These are phyloP conservation scores for Platysteira castanea DNA, from an alignment of 2,113 vertebrate species.

Conservation along the genomic window DNA sequence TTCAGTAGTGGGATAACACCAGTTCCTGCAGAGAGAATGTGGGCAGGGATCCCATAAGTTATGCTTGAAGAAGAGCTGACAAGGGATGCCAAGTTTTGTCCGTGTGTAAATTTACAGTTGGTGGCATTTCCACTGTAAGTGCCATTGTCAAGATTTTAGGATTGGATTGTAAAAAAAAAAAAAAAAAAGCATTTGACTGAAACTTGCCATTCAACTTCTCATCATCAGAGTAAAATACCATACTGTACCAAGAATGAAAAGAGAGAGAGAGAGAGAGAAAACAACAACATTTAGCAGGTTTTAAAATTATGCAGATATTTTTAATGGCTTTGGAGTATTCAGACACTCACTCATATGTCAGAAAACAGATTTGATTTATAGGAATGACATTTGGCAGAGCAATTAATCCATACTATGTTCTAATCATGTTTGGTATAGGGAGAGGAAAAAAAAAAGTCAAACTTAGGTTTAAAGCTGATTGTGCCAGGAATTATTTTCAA, in stretches of 20 bases:
- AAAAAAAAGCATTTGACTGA: constrained; percentile 54
- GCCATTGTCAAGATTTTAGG: constrained; percentile 68
- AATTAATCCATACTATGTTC: constrained; percentile 74
- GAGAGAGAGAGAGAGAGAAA: constrained; percentile 53
- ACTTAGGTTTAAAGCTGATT: constrained; percentile 54
- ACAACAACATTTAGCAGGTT: constrained; percentile 74
- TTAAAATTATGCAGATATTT: constrained; percentile 76
- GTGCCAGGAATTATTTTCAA: constrained; percentile 66
- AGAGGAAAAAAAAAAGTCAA: constrained; percentile 56
- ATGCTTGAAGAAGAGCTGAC: constrained; percentile 24
- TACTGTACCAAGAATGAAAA: constrained; percentile 62
- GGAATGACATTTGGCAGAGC: constrained; percentile 73
- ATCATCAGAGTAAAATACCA: constrained; percentile 66
- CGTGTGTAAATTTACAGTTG: constrained; percentile 62
- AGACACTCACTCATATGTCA: constrained; percentile 75
- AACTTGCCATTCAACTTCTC: constrained; percentile 69
- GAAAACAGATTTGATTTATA: constrained; percentile 76
- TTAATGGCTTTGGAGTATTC: constrained; percentile 74
- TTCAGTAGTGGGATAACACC: constrained; percentile 19
- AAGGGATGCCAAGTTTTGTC: constrained; percentile 48
- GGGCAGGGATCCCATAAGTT: constrained; percentile 51
- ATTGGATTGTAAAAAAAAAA: neutral
- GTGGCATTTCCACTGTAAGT: constrained; percentile 65
- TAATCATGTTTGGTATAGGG: constrained; percentile 69
- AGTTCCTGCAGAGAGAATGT: constrained; percentile 20